Conservation (phyloP, 2,797 vertebrate species). For the Halcyon leucocephala region DNA sequence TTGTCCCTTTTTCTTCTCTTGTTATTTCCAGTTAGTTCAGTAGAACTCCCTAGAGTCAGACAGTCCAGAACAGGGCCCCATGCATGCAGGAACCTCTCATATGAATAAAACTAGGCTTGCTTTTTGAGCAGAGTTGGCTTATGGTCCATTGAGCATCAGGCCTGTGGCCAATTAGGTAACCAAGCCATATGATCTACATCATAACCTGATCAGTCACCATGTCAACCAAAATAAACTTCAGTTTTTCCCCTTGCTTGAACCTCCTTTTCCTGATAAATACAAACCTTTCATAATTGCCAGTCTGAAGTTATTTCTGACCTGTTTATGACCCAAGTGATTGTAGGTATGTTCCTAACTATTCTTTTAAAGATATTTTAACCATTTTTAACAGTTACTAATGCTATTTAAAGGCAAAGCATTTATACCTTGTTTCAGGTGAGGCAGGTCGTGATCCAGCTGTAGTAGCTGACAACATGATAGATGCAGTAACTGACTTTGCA, state of each 20-base stretch:
- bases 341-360: background rate
- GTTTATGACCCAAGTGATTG: background rate
- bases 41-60: background rate
- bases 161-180: background rate
- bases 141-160: background rate
- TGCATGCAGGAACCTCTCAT: background rate
- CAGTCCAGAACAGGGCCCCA: background rate
- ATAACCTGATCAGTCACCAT: background rate
- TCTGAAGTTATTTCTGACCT: background rate
- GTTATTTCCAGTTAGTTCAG: background rate
- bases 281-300: background rate
- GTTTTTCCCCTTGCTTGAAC: background rate
- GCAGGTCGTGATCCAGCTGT: slow-evolving; percentile 74
- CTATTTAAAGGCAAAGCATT: background rate
- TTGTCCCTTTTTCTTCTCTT: background rate
- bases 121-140: background rate
- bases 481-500: slow-evolving; percentile 83
- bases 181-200: background rate
- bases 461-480: slow-evolving; percentile 86
- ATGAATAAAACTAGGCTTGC: background rate
- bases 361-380: background rate
- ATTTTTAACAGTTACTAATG: background rate
- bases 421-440: slow-evolving; percentile 77
- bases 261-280: background rate
- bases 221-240: background rate